Conservation (phyloP, 2,888 invertebrate genomes). For the Miltochrista miniata region DNA sequence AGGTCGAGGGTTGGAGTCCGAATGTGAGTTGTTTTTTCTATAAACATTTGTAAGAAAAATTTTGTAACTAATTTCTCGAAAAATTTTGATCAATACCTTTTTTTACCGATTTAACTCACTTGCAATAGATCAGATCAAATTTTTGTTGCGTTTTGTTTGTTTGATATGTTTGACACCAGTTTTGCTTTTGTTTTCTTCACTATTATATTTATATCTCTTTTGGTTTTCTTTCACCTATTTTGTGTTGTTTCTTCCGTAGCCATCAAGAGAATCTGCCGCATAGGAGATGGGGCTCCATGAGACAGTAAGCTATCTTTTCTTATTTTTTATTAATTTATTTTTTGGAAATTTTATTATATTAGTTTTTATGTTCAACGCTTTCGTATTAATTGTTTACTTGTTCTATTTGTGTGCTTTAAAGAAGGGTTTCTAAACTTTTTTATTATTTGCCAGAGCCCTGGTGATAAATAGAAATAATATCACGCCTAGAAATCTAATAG, state of each 20-base stretch:
- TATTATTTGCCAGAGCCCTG: too few species aligned
- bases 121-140: neutral
- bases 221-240: conserved; percentile 56
- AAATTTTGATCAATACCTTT: too few species aligned
- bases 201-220: conserved; percentile 34
- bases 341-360: too few species aligned
- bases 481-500: too few species aligned
- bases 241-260: conserved; percentile 70
- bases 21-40: too few species aligned
- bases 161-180: conserved; percentile 8
- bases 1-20: too few species aligned
- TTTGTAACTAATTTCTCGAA: too few species aligned
- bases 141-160: neutral
- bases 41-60: too few species aligned
- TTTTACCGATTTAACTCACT: neutral
- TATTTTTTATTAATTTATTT: neutral
- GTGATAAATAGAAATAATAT: too few species aligned
- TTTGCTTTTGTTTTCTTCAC: conserved; percentile 18
- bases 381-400: too few species aligned
- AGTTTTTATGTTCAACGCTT: too few species aligned
- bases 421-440: too few species aligned
- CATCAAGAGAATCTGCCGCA: conserved; percentile 81
- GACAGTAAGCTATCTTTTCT: conserved; percentile 74
- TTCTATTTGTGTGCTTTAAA: neutral
- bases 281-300: conserved; percentile 82